Percentiles rank a stretch among this genome's conserved stretches.
phyloP scores from a whole-genome alignment of 2,888 invertebrate species.

The Cheilosia pagana region DNA sequence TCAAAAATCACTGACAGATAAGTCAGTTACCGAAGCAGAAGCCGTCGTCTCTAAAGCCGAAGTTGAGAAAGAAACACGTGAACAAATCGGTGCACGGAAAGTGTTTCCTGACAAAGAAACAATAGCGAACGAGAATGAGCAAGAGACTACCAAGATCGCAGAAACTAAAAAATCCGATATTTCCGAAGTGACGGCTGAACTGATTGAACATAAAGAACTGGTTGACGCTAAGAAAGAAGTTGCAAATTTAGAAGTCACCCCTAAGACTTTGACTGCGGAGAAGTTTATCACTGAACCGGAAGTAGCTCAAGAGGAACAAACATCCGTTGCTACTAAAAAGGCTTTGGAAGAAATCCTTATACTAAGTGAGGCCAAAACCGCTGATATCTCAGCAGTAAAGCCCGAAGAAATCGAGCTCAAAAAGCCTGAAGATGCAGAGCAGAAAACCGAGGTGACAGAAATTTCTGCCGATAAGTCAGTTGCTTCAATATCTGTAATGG shows the following conservation, averaged over 20 bases:
- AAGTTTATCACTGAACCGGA: neutral
- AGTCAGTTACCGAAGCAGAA: too few species aligned
- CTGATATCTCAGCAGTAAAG: slow-evolving; percentile 54
- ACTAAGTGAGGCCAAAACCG: slow-evolving; percentile 1
- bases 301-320: neutral
- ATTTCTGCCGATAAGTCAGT: neutral
- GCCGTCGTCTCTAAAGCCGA: too few species aligned
- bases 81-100: neutral
- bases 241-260: neutral
- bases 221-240: too few species aligned
- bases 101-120: neutral
- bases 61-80: too few species aligned
- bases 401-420: slow-evolving; percentile 76
- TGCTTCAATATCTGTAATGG: slow-evolving; percentile 4
- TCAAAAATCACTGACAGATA: too few species aligned
- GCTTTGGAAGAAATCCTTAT: neutral
- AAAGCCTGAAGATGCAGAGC: slow-evolving; percentile 63
- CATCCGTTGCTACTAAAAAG: neutral
- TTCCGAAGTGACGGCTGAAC: too few species aligned
- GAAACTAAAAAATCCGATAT: too few species aligned
- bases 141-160: too few species aligned
- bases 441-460: slow-evolving; percentile 59
- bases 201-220: too few species aligned
- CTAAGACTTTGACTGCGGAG: neutral
- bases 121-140: too few species aligned